Conservation (phyloP, 2,797 vertebrate species). For the Xerus rutilus region DNA sequence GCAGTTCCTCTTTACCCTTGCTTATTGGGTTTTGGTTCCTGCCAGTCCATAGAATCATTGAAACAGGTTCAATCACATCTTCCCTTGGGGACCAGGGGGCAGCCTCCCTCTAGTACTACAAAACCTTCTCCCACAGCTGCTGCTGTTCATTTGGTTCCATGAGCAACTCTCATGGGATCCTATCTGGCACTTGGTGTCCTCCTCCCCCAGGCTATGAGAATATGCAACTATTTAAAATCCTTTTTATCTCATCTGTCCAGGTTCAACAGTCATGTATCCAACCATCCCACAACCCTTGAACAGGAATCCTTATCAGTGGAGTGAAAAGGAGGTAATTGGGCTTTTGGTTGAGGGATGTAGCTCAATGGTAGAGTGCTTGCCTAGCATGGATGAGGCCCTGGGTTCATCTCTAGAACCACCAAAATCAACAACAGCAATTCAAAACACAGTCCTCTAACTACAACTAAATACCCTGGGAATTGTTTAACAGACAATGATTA, state of each 20-base stretch:
- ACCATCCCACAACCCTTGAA: background rate
- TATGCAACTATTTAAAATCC: background rate
- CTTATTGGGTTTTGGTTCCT: background rate
- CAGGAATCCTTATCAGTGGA: background rate
- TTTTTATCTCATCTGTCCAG: background rate
- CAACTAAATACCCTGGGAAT: background rate
- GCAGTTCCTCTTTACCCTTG: background rate
- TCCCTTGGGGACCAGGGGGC: background rate
- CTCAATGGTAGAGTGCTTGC: too few species aligned
- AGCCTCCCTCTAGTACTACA: background rate
- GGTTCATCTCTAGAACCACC: background rate
- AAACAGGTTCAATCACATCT: background rate
- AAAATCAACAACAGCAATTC: background rate
- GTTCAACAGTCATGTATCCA: background rate
- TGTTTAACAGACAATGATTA: background rate
- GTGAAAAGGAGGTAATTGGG: too few species aligned
- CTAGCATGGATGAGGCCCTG: too few species aligned
- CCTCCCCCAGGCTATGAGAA: background rate
- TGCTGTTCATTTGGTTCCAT: background rate
- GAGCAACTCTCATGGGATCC: background rate
- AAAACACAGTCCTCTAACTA: background rate
- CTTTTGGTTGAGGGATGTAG: too few species aligned
- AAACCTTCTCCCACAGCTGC: background rate
- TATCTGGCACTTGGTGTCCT: background rate
- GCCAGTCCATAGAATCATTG: background rate